Evolutionary conservation across 2,113 vertebrate genomes (phyloP), one percentile per base, ranked within the genome.

Genomic region (Propithecus coquereli): DNA sequence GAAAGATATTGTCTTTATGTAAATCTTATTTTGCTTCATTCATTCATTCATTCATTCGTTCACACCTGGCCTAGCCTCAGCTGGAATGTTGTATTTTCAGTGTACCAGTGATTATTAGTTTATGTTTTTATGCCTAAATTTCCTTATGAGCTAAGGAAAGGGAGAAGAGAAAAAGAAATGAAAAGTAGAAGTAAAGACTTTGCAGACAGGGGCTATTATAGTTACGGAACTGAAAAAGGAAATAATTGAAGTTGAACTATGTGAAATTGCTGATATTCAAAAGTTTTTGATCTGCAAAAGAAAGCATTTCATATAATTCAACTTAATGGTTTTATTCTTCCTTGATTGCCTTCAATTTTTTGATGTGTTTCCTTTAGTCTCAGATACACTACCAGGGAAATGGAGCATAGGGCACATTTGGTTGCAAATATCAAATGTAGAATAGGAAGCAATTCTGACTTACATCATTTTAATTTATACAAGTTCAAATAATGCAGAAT

Each of bases 21-120:
- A 91, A 52, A 59, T 88, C 45, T 93, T 59, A 87, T 37, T 94
- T 94, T 85, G 34, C 59, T 95, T 88, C 37, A 68, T 91, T 82
- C 20, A 66, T 63, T 83, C 20, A 66, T 63, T 83, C 32, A 61
- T 30, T 61, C 59, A 61, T 61, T 59, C 22, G 3, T 54, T 74
- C 14, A 50, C 20, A 37, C 17, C 7, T 91, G 45, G 27, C 45
- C 40, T 91, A 45, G 11, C 18, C 30, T 32, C 2, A 90, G 37
- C 50, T 94, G 54, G 40, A 87, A 95, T 79, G 22, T 66, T 84
- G 23, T 74, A 30, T 91, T 65, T 95, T 79, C 43, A 61, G 11
- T 92, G 14, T 90, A 63, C 30, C 17, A 45, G 18, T 79, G 54
- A 37, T 94, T 23, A 57, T 81, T 90, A 91, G n/a, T 88, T 89